A percentile compares a stretch with the other conserved stretches of the same genome.
phyloP scores from a whole-genome alignment of 2,888 invertebrate species.

The Aphrophora alni region DNA sequence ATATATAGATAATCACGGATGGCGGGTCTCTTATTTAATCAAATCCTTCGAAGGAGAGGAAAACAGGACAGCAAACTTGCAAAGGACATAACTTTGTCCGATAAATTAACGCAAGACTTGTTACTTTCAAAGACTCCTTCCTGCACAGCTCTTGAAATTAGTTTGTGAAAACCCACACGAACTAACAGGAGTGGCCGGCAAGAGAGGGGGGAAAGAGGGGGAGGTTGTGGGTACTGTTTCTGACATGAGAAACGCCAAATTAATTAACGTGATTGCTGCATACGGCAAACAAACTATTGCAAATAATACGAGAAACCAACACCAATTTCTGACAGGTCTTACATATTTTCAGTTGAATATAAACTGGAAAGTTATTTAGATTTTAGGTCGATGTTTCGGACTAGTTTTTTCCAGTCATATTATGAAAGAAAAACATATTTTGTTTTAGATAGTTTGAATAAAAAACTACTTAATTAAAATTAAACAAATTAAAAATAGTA shows the following conservation, averaged over 20 bases:
- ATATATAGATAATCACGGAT: conserved; percentile 37
- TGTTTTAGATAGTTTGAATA: no score
- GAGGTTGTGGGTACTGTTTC: background rate
- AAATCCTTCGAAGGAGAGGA: conserved; percentile 21
- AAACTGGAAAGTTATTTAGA: no score
- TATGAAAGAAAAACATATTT: no score
- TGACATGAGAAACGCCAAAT: conserved; percentile 6
- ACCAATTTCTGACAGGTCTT: no score
- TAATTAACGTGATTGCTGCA: background rate
- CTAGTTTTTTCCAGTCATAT: no score
- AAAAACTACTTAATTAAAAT: no score
- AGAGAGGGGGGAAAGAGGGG: background rate
- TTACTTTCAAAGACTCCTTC: conserved; percentile 44
- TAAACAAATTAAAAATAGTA: no score
- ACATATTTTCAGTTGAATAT: no score
- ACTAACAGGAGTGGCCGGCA: background rate
- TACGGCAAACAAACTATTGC: background rate
- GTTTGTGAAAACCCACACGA: conserved; percentile 40
- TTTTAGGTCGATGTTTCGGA: no score
- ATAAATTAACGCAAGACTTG: conserved; percentile 47
- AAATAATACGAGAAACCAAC: background rate
- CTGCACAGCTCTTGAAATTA: conserved; percentile 37
- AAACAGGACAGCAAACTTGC: conserved; percentile 23
- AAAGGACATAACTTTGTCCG: conserved; percentile 39
- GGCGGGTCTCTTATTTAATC: conserved; percentile 35